These are phyloP conservation scores for Anhinga anhinga DNA, from an alignment of 2,113 vertebrate genomes.

Conservation along the genomic window DNA sequence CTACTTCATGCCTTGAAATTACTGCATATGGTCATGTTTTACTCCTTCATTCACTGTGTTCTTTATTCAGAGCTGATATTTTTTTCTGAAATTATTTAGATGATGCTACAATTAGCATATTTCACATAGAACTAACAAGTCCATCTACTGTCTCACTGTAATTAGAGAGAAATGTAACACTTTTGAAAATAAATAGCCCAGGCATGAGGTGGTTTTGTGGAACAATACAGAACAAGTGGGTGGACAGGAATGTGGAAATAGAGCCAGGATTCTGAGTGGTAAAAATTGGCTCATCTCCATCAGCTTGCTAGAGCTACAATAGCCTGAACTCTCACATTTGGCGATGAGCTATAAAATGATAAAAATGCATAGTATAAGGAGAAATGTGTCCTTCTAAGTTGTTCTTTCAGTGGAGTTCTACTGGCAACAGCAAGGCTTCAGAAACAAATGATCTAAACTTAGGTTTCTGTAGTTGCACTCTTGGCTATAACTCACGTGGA, in stretches of 20 bases:
- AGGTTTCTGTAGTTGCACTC: not conserved
- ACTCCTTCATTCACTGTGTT: not conserved
- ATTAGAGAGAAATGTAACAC: constrained; percentile 31
- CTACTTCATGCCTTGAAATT: not conserved
- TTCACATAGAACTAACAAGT: constrained; percentile 3
- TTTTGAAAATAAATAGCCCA: constrained; percentile 51
- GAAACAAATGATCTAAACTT: constrained; percentile 7
- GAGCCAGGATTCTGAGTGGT: not conserved
- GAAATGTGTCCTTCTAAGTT: constrained; percentile 15
- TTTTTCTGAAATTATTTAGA: not conserved
- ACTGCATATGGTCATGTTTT: not conserved
- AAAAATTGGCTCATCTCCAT: not conserved
- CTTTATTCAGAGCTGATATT: not conserved
- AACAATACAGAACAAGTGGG: constrained; percentile 57
- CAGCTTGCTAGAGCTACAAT: constrained; percentile 19
- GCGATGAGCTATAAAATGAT: not conserved
- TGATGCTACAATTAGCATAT: constrained; percentile 5
- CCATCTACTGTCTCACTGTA: constrained; percentile 5
- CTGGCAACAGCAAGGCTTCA: not conserved
- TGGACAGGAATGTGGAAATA: constrained; percentile 19
- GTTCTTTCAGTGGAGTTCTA: constrained; percentile 9
- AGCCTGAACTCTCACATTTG: constrained; percentile 12
- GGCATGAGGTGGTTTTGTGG: constrained; percentile 9
- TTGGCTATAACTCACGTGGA: not conserved
- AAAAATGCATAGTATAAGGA: constrained; percentile 18